These are phyloP conservation scores for Podarcis siculus DNA, from an alignment of 2,797 vertebrate species.

Conservation along the genomic window DNA sequence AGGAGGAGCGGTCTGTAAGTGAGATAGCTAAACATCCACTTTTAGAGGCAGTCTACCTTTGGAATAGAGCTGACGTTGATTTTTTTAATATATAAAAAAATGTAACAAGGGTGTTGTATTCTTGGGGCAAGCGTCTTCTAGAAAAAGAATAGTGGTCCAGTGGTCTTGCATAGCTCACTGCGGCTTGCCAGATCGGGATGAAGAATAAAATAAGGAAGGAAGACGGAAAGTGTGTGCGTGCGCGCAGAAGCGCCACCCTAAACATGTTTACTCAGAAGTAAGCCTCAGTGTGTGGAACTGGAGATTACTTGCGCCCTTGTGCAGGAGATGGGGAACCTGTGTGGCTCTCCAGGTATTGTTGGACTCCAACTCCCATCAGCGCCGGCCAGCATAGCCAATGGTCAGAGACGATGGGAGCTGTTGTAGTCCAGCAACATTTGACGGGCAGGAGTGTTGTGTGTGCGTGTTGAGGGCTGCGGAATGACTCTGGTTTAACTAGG, in stretches of 20 bases:
- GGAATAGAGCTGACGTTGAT: no score
- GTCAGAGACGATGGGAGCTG: no score
- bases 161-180: no score
- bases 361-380: background rate
- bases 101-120: background rate
- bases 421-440: no score
- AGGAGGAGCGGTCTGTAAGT: background rate
- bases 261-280: background rate
- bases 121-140: background rate
- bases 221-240: accelerated
- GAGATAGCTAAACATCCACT: background rate
- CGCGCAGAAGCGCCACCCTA: no score
- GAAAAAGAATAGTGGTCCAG: no score
- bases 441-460: no score
- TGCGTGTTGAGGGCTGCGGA: background rate
- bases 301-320: background rate
- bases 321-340: no score
- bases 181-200: no score
- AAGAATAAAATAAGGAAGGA: background rate
- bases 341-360: background rate
- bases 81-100: no score
- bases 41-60: background rate
- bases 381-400: no score
- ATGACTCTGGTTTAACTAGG: background rate
- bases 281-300: background rate